Base-by-base conservation (phyloP, 2,797 vertebrate genomes). In the Ciconia nigra region DNA sequence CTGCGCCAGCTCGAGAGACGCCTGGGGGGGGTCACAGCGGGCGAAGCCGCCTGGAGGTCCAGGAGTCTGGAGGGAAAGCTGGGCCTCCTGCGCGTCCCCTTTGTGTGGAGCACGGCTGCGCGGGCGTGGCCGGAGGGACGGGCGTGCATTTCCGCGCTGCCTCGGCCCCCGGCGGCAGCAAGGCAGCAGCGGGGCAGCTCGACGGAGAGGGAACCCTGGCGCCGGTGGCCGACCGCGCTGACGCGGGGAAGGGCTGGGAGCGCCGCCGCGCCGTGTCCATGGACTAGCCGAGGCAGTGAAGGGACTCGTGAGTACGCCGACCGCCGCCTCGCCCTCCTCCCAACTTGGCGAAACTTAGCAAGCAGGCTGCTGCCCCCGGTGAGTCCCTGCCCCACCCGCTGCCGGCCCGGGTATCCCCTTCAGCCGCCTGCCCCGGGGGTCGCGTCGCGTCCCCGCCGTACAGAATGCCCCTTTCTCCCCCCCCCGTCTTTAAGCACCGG, bases 61-160 rank as follows among this genome's bases (percentile, higher is more conserved):
- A 0, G 2, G 2, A 8, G 1, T 8, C 4, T 1, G 10, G 9
- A 4, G 2, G 5, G 4, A n/a, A 8, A 4, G 35, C 33, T 0
- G 10, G 8, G 41, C 9, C 54, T 80, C 24, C 59, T 7, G 17
- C 63, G 26, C 55, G 58, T 19, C 71, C 65, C 37, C 79, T 95
- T 96, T 96, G 95, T 95, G 78, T 47, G 65, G 9, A 84, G 66
- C 42, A 19, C 77, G 77, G 55, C 89, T 88, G 89, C 71, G 77
- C 89, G 88, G 96, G 91, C 90, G 95, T 63, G 92, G 96, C 93
- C 46, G 57, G 46, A n/a, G 67, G 9, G 63, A 9, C 42, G 49
- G 17, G 37, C 31, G 6, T 25, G 63, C 35, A 61, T 89, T 96
- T 94, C 91, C 81, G 87, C 18, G 81, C 77, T 14, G 61, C 47